Evolutionary conservation across 2,797 vertebrate species (phyloP), one percentile per base, ranked within the genome.

Genomic region (Potorous gilbertii): DNA sequence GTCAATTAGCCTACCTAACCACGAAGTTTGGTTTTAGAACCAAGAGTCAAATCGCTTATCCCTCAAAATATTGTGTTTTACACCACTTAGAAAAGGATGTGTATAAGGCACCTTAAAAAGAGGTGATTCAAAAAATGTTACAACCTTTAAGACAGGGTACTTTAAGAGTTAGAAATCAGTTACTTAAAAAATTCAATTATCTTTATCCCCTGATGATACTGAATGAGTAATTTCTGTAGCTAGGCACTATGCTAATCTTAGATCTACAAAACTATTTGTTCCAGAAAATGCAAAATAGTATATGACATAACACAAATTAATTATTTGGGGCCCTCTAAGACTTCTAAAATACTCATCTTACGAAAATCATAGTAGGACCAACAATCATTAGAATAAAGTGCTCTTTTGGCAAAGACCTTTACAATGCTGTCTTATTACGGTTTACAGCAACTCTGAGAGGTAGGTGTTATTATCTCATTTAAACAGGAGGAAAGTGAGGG

Each of bases 251-350:
- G 74, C 74, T 66, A 46, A 87, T 81, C 10, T 27, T 27, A 93
- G 54, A 74, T 87, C 11, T 40, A 55, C 92, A 57, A 94, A 97
- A 56, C 4, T 91, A 89, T 90, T 92, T 90, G 55, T 92, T 93
- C 93, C 56, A 95, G 55, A 96, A 91, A 94, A 34, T 1, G n/a
- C 90, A 66, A 90, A 95, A 52, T 6, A 90, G 16, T 57, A 54
- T 90, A 13, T 55, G 28, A 90, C 57, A 24, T 91, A 90, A 96
- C 11, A 52, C 52, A 92, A 46, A 56, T 14, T 18, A 46, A 50
- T 87, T 28, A 50, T 27, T 27, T 50, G 40, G 74, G 13, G 40
- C 40, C 27, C 40, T 50, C 8, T 46, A 81, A 46, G 40, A 50
- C 4, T 87, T 87, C 8, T 24, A 87, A 87, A 46, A 87, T 87